A percentile compares a stretch with the other conserved stretches of the same genome.
phyloP scores from a whole-genome alignment of 2,797 vertebrate species.

The Gymnopithys bicolor region DNA sequence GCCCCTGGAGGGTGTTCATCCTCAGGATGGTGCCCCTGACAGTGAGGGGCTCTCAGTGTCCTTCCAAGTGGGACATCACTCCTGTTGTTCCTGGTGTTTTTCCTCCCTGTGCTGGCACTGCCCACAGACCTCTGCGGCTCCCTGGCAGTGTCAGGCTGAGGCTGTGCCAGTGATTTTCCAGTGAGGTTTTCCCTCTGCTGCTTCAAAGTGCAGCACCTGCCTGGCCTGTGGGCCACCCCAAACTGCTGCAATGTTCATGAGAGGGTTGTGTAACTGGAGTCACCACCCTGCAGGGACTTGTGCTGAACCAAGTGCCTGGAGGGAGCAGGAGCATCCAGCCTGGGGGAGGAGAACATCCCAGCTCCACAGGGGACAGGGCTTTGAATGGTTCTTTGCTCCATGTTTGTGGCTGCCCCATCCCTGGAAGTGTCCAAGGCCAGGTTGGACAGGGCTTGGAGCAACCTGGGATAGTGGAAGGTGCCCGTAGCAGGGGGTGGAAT shows the following conservation, averaged over 20 bases:
- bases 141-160: fast-evolving
- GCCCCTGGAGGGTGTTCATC: slow-evolving; percentile 1
- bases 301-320: neutral
- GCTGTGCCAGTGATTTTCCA: neutral
- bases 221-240: neutral
- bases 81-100: neutral
- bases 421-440: neutral
- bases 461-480: too few species aligned
- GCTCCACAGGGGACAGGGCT: neutral
- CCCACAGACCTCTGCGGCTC: neutral
- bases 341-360: fast-evolving
- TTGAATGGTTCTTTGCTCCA: neutral
- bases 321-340: neutral
- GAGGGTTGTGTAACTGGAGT: neutral
- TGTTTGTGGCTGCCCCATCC: neutral
- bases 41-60: neutral
- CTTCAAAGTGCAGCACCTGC: fast-evolving
- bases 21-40: neutral
- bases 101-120: fast-evolving
- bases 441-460: neutral
- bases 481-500: too few species aligned
- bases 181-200: neutral
- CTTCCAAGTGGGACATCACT: fast-evolving
- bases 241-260: neutral
- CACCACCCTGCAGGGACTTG: neutral